Base-by-base conservation (phyloP, 1,140 invertebrate species). In the Theocolax elegans region DNA sequence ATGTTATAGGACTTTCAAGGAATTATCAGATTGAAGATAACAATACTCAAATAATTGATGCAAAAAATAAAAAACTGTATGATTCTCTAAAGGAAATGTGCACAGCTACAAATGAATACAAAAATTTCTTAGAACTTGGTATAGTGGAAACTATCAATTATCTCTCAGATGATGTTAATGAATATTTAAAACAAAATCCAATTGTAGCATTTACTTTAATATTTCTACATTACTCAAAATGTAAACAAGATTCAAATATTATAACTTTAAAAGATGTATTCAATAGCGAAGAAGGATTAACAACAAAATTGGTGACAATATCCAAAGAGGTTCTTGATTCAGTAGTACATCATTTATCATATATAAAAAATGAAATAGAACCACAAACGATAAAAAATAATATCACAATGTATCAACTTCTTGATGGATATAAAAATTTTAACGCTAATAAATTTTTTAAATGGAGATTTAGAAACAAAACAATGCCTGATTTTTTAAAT, bases 401-500 rank as follows among this genome's bases (percentile, higher is more conserved):
- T 74, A 81, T 88, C 0, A 88, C 87, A 64, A 85, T 89, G 42
- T 90, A 89, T 73, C 86, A 89, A 72, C 77, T 90, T 64, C 74
- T 90, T 2, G 83, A 89, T 64, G 88, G 87, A 29, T 89, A 87
- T 56, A 79, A 86, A 51, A 88, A 88, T 35, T 80, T 89, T n/a
- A 86, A 89, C 73, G 83, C 87, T 12, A 86, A 85, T 0, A 84
- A 85, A 75, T 81, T 89, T 74, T 90, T 89, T 77, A 87, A 88
- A 76, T 90, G 83, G 88, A 75, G 87, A 74, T 56, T 87, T 72
- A 87, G 79, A 78, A 80, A 83, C 73, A 83, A 75, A 42, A 79
- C 86, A 59, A 85, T 90, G 80, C 89, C 89, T 15, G 80, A 88
- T 76, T 91, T 91, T 77, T 85, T 84, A 23, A 87, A 84, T 71